Evolutionary conservation across 2,797 vertebrate species (phyloP).

Genomic region (Rhincodon typus): DNA sequence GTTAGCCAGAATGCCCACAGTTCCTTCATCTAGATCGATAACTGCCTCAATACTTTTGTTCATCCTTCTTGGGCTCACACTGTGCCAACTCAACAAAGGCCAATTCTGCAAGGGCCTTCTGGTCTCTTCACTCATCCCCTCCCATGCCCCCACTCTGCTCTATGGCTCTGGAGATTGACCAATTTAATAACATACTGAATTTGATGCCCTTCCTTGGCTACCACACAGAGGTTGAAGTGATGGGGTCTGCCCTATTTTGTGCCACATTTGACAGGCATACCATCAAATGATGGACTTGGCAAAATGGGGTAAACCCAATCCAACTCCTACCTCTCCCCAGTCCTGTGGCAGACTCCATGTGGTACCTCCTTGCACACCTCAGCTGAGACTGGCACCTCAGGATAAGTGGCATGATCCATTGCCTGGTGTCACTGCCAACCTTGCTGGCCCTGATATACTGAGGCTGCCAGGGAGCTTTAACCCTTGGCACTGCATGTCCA

Average conservation of each 20-base stretch:
- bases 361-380: not conserved
- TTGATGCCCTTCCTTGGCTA: not conserved
- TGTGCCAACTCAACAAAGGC: not conserved
- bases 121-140: not conserved
- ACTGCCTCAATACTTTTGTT: too few relatives aligned
- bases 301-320: not conserved
- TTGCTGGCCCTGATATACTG: not conserved
- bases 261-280: not conserved
- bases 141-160: too few relatives aligned
- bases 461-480: not conserved
- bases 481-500: too few relatives aligned
- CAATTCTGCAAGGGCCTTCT: not conserved
- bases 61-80: too few relatives aligned
- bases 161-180: not conserved
- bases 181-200: not conserved
- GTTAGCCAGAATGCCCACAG: too few relatives aligned
- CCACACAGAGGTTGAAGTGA: not conserved
- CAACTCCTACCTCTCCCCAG: not conserved
- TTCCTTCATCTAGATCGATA: too few relatives aligned
- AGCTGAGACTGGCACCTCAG: not conserved
- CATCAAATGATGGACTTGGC: not conserved
- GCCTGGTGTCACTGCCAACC: not conserved
- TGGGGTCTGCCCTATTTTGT: not conserved
- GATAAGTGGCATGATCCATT: not conserved
- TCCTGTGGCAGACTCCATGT: not conserved